Evolutionary conservation across 2,888 invertebrate species (phyloP), one percentile per base, ranked within the genome.

Genomic region (Euphydryas editha): DNA sequence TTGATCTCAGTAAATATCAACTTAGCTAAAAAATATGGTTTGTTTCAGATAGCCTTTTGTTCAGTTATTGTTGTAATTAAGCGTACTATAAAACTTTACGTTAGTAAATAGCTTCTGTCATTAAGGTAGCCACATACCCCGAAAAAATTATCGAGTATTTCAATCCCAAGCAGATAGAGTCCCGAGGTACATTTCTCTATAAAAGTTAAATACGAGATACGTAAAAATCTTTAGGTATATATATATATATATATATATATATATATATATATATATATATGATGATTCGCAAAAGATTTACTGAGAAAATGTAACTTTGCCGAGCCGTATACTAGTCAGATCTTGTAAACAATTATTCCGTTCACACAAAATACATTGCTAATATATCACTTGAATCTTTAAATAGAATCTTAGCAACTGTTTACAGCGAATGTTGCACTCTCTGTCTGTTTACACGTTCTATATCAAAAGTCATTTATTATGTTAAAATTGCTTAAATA

Each of bases 351-450:
- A 51, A 7, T 7, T 46, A 46, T 17, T 17, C n/a, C 5, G 17
- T 46, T 55, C 30, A 56, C 30, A 13, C 30, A 44, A 20, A 56
- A 61, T 57, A 39, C 44, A 49, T 54, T 72, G 77, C 77, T 73
- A 24, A 51, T 51, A 24, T 75, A 79, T 73, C 77, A 76, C 76
- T 77, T 73, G 79, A 81, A 77, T 85, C 82, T 86, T 78, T 78
- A 82, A 85, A 87, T 85, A 86, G 80, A 79, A 75, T 79, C 78
- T 72, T 76, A 76, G 76, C 77, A 69, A 65, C 76, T 82, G 81
- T 86, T 83, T 84, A 83, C 76, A 74, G 74, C 76, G 78, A 75
- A 63, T 70, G 77, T 81, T 81, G 81, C 73, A 76, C 78, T 79
- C 75, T 78, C 70, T 69, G 62, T 65, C 59, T 81, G 80, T 82